phyloP scores from a whole-genome alignment of 2,888 invertebrate species.

The Tromatobia lineatoria region DNA sequence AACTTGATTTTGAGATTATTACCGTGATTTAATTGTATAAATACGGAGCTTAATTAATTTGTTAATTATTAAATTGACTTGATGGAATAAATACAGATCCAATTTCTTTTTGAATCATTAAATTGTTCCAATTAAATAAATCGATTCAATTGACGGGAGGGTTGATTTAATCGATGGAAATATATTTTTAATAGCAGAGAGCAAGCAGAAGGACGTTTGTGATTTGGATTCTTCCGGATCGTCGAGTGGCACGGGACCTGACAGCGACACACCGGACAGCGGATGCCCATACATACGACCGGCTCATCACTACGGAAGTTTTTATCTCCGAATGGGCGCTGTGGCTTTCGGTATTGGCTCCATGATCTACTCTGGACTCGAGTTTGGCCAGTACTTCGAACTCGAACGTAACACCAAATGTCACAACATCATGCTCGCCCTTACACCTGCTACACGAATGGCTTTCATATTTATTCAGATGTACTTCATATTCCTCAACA shows the following conservation, averaged over 20 bases:
- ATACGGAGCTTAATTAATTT: too few relatives aligned
- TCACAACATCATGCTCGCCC: conserved; percentile 95
- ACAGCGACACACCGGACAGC: conserved; percentile 81
- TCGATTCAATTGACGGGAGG: background rate
- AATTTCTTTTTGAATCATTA: too few relatives aligned
- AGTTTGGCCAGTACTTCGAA: conserved; percentile 98
- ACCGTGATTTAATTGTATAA: too few relatives aligned
- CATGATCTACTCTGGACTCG: conserved; percentile 98
- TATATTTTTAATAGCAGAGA: conserved; percentile 71
- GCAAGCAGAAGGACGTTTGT: conserved; percentile 82
- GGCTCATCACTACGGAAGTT: conserved; percentile 94
- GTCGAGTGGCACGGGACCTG: conserved; percentile 83
- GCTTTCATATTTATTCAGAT: conserved; percentile 99
- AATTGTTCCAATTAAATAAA: background rate
- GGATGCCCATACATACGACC: conserved; percentile 84
- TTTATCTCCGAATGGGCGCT: conserved; percentile 96
- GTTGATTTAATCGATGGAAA: background rate
- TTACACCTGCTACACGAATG: conserved; percentile 97
- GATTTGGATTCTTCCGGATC: conserved; percentile 84
- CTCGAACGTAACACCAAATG: conserved; percentile 95
- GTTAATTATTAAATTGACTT: too few relatives aligned
- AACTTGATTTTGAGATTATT: too few relatives aligned
- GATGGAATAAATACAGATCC: too few relatives aligned
- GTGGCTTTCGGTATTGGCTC: conserved; percentile 98
- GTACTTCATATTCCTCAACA: conserved; percentile 99